Evolutionary conservation across 2,888 invertebrate species (phyloP), one percentile per base, ranked within the genome.

Genomic region (Drosophila incognita): DNA sequence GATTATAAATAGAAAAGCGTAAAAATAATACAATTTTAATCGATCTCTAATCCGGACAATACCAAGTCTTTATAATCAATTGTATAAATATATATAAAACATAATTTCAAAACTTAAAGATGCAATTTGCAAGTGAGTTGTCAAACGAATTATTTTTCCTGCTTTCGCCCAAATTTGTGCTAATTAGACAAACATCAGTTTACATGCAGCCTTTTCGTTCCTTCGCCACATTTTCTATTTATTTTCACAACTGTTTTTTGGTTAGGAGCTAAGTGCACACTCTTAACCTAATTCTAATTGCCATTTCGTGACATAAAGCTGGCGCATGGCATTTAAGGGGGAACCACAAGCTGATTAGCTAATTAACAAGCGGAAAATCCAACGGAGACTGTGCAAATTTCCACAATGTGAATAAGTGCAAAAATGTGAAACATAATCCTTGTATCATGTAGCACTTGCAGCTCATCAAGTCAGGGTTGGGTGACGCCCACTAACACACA

Each of bases 321-420:
- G 24, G 36, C 15, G 27, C 4, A 42, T 21, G 18, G 24, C 35
- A 48, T 8, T 13, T 35, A 33, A 33, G 38, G 13, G 13, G 24
- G 11, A 24, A 46, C 61, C 74, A n/a, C 66, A 64, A 70, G 66
- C 66, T 70, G 66, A 75, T 77, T 75, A 70, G 53, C 77, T 77
- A 75, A 79, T 79, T 70, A 58, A 59, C 65, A 79, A 65, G 48
- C 38, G 36, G 48, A 66, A 76, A 69, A 33, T 11, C 59, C 24
- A 27, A 46, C 36, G 21, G 57, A 52, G 62, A 48, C 53, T 21
- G 48, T 38, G 33, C 21, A 51, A 48, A 59, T 60, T 52, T 46
- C 3, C 24, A 38, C 11, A 40, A 18, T 21, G 48, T 8, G 3
- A 35, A 54, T 38, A 24, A 53, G 21, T 53, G 59, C 29, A 73